These are phyloP conservation scores for Hydrolagus colliei DNA, from an alignment of 2,797 vertebrate species.

Conservation along the genomic window DNA sequence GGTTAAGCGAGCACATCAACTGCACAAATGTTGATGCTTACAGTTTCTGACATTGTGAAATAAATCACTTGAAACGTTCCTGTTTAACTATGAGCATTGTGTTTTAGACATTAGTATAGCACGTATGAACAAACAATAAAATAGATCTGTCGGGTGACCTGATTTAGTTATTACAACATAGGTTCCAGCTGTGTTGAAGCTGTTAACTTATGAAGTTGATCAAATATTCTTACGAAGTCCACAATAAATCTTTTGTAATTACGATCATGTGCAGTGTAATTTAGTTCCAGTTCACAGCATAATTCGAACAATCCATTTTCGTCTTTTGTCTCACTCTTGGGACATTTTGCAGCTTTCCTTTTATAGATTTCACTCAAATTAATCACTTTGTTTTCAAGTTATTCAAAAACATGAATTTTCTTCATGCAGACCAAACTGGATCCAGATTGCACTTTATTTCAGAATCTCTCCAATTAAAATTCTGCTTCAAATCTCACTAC, in stretches of 20 bases:
- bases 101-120: not conserved
- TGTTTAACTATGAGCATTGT: not conserved
- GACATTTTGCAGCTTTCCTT: not conserved
- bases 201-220: too few relatives aligned
- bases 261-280: not conserved
- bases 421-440: not conserved
- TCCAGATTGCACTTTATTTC: not conserved
- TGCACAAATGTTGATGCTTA: not conserved
- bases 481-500: not conserved
- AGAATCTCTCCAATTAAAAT: not conserved
- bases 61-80: not conserved
- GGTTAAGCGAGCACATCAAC: not conserved
- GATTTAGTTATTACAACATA: too few relatives aligned
- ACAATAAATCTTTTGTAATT: not conserved
- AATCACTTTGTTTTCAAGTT: not conserved
- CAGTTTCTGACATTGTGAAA: not conserved
- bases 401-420: not conserved
- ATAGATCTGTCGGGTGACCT: too few relatives aligned
- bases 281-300: not conserved
- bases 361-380: not conserved
- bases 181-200: too few relatives aligned
- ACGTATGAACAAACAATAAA: too few relatives aligned
- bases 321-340: not conserved
- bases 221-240: too few relatives aligned
- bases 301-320: not conserved